Base-by-base conservation (phyloP, 1,140 invertebrate species). In the Papilio glaucus region DNA sequence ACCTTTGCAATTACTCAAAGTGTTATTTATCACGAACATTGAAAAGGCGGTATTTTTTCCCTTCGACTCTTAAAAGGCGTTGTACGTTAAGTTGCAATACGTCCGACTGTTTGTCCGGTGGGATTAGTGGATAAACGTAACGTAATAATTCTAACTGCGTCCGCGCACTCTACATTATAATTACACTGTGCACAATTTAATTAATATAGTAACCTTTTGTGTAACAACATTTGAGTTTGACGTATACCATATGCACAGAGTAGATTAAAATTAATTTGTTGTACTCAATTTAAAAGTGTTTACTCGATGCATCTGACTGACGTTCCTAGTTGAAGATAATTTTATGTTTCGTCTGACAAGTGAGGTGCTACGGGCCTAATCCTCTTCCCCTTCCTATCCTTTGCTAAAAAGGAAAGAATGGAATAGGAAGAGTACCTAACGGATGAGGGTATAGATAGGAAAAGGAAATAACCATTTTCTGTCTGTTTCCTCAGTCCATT, bases 21-120 rank as follows among this genome's bases (percentile, higher is more conserved):
- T 18, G 42, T 49, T 49, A 21, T 49, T 49, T 49, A 49, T 49
- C 45, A 49, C 45, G 45, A 49, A 49, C 45, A 49, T 49, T 49
- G 72, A 72, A 57, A 57, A 53, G 61, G 68, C 73, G 68, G 60
- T 29, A 49, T 57, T 65, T 68, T 72, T 63, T 8, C 7, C 42
- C 42, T 21, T 21, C 45, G 18, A 49, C 21, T 49, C 45, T 49
- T 49, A 49, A 49, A 49, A 49, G 45, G 45, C 13, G 13, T 41
- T 41, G 12, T 33, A 33, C 29, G 29, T 33, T 33, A 33, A 33
- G 29, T n/a, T n/a, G n/a, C 29, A 18, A 21, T 45, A 45, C 45
- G 18, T 49, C 29, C 6, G 29, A n/a, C 42, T 8, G 42, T 45
- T 45, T 45, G n/a, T 45, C 42, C n/a, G 18, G n/a, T 7, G 42